Conservation (phyloP, 2,113 vertebrate species). For the Fulica atra region DNA sequence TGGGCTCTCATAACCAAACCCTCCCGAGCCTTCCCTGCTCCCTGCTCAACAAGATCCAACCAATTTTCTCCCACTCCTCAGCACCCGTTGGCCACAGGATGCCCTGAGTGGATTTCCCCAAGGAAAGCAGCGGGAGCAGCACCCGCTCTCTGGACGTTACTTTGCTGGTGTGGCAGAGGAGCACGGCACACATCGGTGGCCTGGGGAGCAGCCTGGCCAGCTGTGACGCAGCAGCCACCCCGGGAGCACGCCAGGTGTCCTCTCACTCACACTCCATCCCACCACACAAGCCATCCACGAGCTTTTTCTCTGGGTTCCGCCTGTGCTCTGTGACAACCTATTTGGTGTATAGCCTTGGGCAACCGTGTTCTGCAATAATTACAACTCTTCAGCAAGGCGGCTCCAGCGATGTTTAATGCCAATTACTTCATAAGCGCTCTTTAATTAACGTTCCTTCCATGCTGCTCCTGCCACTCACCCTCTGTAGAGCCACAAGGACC, state of each 20-base stretch:
- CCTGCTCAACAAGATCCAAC: neutral
- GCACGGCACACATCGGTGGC: accelerated
- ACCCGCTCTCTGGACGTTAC: accelerated
- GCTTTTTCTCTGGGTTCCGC: neutral
- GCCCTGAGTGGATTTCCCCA: neutral
- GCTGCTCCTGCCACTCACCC: neutral
- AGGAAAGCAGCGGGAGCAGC: neutral
- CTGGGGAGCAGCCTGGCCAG: accelerated
- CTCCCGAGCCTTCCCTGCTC: neutral
- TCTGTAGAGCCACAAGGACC: neutral
- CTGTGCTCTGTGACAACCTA: neutral
- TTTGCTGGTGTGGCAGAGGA: accelerated
- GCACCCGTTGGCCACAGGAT: neutral
- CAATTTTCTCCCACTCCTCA: neutral
- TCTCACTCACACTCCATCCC: neutral
- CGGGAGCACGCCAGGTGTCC: accelerated
- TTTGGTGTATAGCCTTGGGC: neutral
- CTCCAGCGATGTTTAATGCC: neutral
- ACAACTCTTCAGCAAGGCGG: neutral
- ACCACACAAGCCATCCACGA: neutral
- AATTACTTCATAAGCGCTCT: neutral
- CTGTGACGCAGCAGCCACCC: neutral
- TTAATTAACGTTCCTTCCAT: neutral
- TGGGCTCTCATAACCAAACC: neutral
- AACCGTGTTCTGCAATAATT: neutral